Evolutionary conservation across 37 sponge, comb jelly and placozoan genomes (phyloP), one percentile per base, ranked within the genome.

Genomic region (Beroe ovata): DNA sequence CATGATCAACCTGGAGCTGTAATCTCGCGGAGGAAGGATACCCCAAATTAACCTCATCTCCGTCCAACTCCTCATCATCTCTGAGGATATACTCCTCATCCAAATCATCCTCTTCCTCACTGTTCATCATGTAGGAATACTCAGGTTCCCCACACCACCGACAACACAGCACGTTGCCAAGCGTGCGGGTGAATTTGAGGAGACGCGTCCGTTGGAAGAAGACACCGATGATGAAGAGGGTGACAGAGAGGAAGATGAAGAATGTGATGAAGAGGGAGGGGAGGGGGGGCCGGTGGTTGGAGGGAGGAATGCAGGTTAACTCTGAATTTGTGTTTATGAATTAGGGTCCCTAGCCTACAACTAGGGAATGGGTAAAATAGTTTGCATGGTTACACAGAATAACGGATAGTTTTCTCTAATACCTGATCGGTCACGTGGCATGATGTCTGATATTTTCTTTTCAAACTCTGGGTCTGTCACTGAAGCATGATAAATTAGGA

Each of bases 101-200:
- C 54, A 16, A 6, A 34, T 66, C 69, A 16, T 61, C 63, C 35
- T 66, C 69, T 34, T 66, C 69, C 35, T 66, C 69, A 66, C 69
- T 66, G 69, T 66, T 66, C 69, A 66, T 29, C 69, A 66, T 66
- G 69, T 66, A 66, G 2, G 69, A 29, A 37, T 66, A 66, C 69
- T 66, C 16, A 16, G 69, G 29, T 34, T 37, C 32, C 32, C 36
- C 18, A 33, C 25, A 26, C 2, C 69, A 37, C 69, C 25, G 69
- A 26, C 69, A 66, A 8, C 29, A 47, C n/a, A n/a, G n/a, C n/a
- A n/a, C n/a, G n/a, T n/a, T n/a, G n/a, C n/a, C n/a, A n/a, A n/a
- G n/a, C n/a, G n/a, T n/a, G 54, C 54, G 54, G 54, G 11, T 16
- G 54, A 47, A 11, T 6, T 6, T 11, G 54, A 47, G 54, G 54